Evolutionary conservation across 2,797 vertebrate species (phyloP), one percentile per base, ranked within the genome.

Genomic region (Phaenicophaeus curvirostris): DNA sequence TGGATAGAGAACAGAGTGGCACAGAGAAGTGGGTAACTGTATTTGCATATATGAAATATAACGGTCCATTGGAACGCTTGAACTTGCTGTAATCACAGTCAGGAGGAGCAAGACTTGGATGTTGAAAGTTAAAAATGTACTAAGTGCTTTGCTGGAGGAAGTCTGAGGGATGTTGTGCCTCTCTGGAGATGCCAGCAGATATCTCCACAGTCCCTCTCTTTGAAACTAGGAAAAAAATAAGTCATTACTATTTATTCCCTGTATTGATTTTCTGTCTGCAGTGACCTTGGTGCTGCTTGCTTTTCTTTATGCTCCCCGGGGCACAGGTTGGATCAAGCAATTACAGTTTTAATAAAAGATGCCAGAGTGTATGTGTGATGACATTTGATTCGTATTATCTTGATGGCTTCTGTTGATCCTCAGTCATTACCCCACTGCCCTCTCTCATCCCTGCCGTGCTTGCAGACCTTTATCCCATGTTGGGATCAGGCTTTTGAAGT

Each of bases 211-310:
- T 55, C 37, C 25, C 24, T 28, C 30, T 66, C 57, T 88, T 30
- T 94, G 61, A 90, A 81, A 54, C 11, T 1, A 39, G 23, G 24
- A 31, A 35, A 67, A 57, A 73, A 54, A 54, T 3, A 61, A 84
- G n/a, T 66, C 42, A 73, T 91, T 85, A 54, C 21, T 24, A 25
- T 59, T 71, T 87, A 61, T 84, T 67, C 44, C 35, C 61, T n/a
- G 37, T 62, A 87, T 87, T 76, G 89, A 93, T 95, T 92, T 97
- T 94, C 77, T 93, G 48, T 48, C 92, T 75, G 72, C 80, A 21
- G 30, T 94, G 87, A 94, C 92, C 89, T 96, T 96, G 93, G 27
- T 44, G 50, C 66, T 77, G 59, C 23, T 61, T 48, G 66, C 48
- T 89, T 78, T 69, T 72, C 57, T 80, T 81, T 54, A 39, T 54